Conservation (phyloP, 2,797 vertebrate genomes). For the Coreius guichenoti region DNA sequence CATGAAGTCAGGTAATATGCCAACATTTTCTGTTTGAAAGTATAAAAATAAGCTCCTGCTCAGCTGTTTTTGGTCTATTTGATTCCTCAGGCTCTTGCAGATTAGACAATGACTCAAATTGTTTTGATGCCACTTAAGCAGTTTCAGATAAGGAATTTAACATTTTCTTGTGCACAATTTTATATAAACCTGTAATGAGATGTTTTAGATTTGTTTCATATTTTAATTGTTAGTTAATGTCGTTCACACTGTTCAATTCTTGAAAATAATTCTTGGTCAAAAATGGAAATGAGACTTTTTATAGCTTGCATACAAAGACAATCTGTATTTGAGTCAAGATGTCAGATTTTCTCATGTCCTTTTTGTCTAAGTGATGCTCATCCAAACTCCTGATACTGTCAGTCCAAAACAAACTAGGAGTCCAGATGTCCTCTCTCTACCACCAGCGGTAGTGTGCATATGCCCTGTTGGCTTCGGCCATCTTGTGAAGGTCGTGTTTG, state of each 20-base stretch:
- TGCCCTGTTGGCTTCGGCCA: conserved; percentile 94
- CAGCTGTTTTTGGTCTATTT: not conserved
- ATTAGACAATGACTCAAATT: not conserved
- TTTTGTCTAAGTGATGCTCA: not conserved
- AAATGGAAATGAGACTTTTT: no score
- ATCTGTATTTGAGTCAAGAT: not conserved
- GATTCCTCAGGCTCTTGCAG: not conserved
- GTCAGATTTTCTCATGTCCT: not conserved
- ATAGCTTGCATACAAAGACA: not conserved
- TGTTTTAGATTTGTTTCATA: not conserved
- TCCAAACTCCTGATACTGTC: not conserved
- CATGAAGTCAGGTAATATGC: not conserved
- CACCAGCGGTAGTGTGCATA: conserved; percentile 97
- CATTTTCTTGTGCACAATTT: not conserved
- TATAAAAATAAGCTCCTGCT: not conserved
- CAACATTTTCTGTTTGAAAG: no score
- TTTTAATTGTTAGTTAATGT: no score
- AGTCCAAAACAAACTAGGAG: not conserved
- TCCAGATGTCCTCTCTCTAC: conserved; percentile 72
- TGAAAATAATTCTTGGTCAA: no score
- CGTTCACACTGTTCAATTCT: not conserved
- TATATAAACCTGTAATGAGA: not conserved
- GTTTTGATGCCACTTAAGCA: not conserved
- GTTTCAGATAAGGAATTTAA: not conserved
- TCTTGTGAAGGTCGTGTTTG: conserved; percentile 90